Evolutionary conservation across 2,888 invertebrate genomes (phyloP), one percentile per base, ranked within the genome.

Genomic region (Choreutis nemorana): DNA sequence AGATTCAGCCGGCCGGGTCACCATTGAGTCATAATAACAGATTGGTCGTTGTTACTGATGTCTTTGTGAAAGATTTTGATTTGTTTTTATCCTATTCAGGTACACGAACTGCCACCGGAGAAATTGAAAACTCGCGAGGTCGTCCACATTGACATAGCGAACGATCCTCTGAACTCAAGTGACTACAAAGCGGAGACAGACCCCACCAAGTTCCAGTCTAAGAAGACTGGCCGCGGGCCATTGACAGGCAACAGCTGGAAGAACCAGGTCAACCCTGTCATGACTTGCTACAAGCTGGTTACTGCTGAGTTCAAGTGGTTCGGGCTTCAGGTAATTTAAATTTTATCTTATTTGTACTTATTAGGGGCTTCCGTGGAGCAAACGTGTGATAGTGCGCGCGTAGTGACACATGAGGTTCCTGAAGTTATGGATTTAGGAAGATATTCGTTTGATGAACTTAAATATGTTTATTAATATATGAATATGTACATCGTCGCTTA

Each of bases 261-360:
- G 72, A 83, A 85, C 32, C 83, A 82, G 22, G 84, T 86, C 25
- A 78, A 87, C 30, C 96, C 95, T 10, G 90, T 97, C 36, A 99
- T 98, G 98, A 97, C 96, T 29, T 95, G 95, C 66, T 99, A 98
- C 77, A 99, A 98, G 77, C 83, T 98, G 45, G 97, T 98, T 49
- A 94, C 95, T 18, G 90, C 92, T 39, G 94, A 97, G 81, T 98
- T 98, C 81, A 97, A 97, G 81, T 98, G 98, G 97, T 97, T 95
- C 57, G 98, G 97, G 31, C 82, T 99, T 36, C 90, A 90, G 81
- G 84, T 84, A 42, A 56, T n/a, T n/a, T n/a, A n/a, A n/a, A n/a
- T n/a, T n/a, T n/a, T n/a, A n/a, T n/a, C n/a, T n/a, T n/a, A n/a
- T n/a, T n/a, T n/a, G n/a, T n/a, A n/a, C n/a, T n/a, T n/a, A n/a